Evolutionary conservation across 1,140 invertebrate species (phyloP).

Genomic region (Diachasmimorpha longicaudata): DNA sequence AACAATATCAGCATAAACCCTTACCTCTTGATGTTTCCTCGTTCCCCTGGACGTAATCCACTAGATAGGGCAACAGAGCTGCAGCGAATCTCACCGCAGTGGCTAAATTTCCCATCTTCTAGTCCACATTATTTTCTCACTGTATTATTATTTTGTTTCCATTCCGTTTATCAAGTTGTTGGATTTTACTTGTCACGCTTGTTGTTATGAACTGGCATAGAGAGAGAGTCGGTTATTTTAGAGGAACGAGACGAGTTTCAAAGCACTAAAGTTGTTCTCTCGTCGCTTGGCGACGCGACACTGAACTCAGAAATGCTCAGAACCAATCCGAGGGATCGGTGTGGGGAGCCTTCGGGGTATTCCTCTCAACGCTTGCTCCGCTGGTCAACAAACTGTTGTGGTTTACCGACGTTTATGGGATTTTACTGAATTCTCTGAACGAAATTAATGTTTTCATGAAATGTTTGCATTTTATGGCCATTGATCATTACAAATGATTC

Average conservation of each 20-base stretch:
- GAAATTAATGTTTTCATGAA: no score
- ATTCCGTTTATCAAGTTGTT: not conserved
- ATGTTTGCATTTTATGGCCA: no score
- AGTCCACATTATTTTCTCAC: slow-evolving; percentile 50
- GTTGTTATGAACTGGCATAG: not conserved
- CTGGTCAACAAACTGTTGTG: not conserved
- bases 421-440: no score
- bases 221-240: not conserved
- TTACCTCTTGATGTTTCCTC: slow-evolving; percentile 49
- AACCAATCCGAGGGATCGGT: no score
- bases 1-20: not conserved
- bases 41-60: slow-evolving; percentile 51
- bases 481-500: no score
- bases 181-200: not conserved
- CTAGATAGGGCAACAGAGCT: slow-evolving; percentile 47
- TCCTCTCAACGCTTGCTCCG: not conserved
- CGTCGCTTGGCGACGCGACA: slow-evolving; percentile 7
- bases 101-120: slow-evolving; percentile 55
- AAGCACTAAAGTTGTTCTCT: not conserved
- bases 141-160: not conserved
- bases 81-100: slow-evolving; percentile 52
- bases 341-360: not conserved
- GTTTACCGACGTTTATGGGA: not conserved
- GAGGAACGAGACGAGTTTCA: not conserved
- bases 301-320: not conserved